phyloP scores from a whole-genome alignment of 2,113 vertebrate genomes.

The Turnix velox region DNA sequence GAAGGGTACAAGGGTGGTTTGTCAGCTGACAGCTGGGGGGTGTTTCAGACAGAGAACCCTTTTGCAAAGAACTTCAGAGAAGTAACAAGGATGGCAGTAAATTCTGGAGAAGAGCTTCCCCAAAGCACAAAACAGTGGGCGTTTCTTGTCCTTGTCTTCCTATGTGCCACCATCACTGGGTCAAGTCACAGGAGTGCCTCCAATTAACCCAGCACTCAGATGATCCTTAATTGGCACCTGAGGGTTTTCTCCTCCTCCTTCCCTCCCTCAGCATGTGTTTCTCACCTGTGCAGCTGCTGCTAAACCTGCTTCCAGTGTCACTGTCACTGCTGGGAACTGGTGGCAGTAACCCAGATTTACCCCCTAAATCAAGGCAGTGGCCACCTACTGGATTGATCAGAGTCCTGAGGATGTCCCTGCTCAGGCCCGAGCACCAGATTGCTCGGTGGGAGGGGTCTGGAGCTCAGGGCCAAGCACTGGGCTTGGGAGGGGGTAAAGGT shows the following conservation, averaged over 20 bases:
- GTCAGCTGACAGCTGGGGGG: not conserved
- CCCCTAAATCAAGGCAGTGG: not conserved
- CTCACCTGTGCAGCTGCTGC: not conserved
- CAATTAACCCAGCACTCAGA: conserved; percentile 4
- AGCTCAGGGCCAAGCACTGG: rapidly evolving
- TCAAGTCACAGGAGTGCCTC: conserved; percentile 25
- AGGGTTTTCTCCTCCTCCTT: not conserved
- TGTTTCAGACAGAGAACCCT: not conserved
- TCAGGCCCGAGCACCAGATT: not conserved
- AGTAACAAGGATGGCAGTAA: not conserved
- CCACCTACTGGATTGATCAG: not conserved
- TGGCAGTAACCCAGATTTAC: not conserved
- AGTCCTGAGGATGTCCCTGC: not conserved
- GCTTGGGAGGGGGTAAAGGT: rapidly evolving
- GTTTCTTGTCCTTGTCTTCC: not conserved
- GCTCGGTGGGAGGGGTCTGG: not conserved
- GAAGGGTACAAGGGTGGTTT: not conserved
- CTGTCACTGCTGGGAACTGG: not conserved
- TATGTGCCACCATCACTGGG: rapidly evolving
- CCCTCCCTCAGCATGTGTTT: not conserved
- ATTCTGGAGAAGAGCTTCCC: not conserved
- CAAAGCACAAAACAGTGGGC: not conserved
- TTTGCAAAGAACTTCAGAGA: not conserved
- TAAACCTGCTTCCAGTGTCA: not conserved
- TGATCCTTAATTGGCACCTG: not conserved